Conservation (phyloP, 2,113 vertebrate species). For the Piaya cayana region DNA sequence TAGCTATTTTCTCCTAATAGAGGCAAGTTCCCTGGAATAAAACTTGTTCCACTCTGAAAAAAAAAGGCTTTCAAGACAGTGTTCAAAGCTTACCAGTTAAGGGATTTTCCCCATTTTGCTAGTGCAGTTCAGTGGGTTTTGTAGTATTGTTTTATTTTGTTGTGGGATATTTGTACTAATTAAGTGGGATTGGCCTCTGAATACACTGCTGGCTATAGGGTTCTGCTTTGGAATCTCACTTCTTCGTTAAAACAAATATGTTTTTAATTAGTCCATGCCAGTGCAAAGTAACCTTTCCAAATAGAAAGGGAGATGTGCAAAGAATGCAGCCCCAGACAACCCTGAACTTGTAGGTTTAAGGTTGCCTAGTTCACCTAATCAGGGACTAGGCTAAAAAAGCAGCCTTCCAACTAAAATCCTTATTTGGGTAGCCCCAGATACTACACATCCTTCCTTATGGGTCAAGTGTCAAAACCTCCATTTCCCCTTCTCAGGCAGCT, state of each 20-base stretch:
- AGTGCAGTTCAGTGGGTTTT: neutral
- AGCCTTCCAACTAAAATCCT: constrained; percentile 23
- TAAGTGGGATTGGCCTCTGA: neutral
- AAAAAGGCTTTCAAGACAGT: neutral
- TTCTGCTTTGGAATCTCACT: neutral
- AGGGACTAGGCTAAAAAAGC: neutral
- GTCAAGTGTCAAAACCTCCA: constrained; percentile 61
- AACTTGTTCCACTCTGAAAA: neutral
- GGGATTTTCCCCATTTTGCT: neutral
- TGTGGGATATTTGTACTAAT: neutral
- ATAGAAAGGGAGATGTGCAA: neutral
- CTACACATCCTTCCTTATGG: constrained; percentile 61
- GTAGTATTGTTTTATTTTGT: neutral
- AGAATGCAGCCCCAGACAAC: neutral
- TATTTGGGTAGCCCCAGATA: constrained; percentile 57
- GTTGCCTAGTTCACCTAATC: neutral
- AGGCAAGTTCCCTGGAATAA: neutral
- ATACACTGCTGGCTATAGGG: neutral
- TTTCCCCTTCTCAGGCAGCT: constrained; percentile 54
- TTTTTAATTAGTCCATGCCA: neutral
- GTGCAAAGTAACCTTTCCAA: constrained; percentile 6
- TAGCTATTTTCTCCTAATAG: neutral
- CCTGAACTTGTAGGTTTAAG: neutral
- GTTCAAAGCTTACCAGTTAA: neutral
- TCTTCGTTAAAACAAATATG: neutral